phyloP scores from a whole-genome alignment of 2,113 vertebrate genomes.

The Eulemur rufifrons region DNA sequence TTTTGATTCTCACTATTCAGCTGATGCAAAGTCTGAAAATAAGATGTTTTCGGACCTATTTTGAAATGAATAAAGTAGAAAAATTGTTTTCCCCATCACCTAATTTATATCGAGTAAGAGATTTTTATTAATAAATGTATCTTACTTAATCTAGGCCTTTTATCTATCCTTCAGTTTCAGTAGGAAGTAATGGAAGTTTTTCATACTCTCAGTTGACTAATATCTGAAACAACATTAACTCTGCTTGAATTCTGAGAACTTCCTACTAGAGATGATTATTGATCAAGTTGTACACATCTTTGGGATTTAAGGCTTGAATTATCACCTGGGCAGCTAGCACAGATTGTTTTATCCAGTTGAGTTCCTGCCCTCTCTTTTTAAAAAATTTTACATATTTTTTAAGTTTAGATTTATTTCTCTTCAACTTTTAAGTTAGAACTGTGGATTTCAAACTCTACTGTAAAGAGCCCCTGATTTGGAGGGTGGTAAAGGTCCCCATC shows the following conservation, averaged over 20 bases:
- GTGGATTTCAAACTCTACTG: background rate
- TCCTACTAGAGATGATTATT: background rate
- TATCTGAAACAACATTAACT: background rate
- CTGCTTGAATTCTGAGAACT: background rate
- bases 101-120: background rate
- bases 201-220: background rate
- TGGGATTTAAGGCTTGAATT: background rate
- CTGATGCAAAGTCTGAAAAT: slow-evolving; percentile 18
- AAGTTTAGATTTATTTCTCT: background rate
- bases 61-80: background rate
- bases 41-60: background rate
- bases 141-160: background rate
- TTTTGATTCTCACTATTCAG: background rate
- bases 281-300: background rate
- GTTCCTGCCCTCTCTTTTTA: background rate
- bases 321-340: background rate
- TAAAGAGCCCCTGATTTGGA: background rate
- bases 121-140: background rate
- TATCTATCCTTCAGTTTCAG: background rate
- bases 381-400: background rate
- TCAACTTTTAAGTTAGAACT: background rate
- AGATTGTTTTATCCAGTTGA: background rate
- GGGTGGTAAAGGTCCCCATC: accelerated
- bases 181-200: background rate
- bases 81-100: background rate